These are phyloP conservation scores for Agrypnia vestita DNA, from an alignment of 1,140 invertebrate species.

Conservation along the genomic window DNA sequence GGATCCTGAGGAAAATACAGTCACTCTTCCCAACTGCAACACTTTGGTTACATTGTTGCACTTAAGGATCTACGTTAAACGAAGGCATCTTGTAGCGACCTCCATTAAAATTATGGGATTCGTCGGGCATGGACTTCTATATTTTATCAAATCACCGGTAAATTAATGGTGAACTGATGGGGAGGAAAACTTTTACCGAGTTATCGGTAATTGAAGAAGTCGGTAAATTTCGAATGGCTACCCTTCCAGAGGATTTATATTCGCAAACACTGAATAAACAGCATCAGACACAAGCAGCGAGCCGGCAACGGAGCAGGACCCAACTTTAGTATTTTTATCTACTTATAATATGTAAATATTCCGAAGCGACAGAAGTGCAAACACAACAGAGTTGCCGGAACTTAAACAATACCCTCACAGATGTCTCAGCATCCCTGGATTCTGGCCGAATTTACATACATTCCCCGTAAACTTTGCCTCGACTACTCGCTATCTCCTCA, in stretches of 20 bases:
- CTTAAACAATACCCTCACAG: conserved; percentile 51
- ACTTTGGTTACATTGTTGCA: too few relatives aligned
- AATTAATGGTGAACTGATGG: too few relatives aligned
- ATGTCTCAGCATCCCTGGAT: conserved; percentile 43
- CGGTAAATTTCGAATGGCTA: background rate
- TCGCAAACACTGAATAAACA: conserved; percentile 5
- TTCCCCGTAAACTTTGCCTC: conserved; percentile 40
- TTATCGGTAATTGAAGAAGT: too few relatives aligned
- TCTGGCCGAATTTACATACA: conserved; percentile 47
- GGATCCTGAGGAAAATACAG: too few relatives aligned
- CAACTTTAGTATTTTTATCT: conserved; percentile 35
- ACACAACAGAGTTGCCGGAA: conserved; percentile 41
- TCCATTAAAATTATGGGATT: too few relatives aligned
- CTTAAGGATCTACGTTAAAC: too few relatives aligned
- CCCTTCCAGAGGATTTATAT: background rate
- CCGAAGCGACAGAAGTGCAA: conserved; percentile 43
- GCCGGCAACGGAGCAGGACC: conserved; percentile 3
- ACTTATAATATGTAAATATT: conserved; percentile 45
- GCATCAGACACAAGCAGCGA: background rate
- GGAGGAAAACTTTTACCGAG: too few relatives aligned
- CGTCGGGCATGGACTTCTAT: too few relatives aligned
- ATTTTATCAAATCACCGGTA: too few relatives aligned
- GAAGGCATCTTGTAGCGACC: too few relatives aligned
- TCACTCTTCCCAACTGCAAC: too few relatives aligned
- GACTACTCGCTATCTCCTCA: conserved; percentile 14